Conservation (phyloP, 2,797 vertebrate species). For the Vultur gryphus region DNA sequence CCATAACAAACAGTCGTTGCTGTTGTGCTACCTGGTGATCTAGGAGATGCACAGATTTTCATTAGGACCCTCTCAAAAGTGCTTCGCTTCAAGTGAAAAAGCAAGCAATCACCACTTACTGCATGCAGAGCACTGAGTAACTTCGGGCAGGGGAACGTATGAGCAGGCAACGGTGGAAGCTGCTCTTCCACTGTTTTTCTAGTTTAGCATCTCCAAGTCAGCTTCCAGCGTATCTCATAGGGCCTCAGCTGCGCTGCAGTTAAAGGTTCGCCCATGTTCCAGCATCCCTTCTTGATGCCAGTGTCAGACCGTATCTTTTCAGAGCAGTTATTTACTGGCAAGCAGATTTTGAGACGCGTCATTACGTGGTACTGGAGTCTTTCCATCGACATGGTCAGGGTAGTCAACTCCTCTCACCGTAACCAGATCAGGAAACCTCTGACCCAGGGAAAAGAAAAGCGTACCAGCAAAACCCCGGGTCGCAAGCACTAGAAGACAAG, state of each 20-base stretch:
- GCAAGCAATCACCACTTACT: not conserved
- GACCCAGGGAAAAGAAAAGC: not conserved
- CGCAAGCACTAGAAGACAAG: not conserved
- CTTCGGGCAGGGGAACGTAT: not conserved
- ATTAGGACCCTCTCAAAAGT: not conserved
- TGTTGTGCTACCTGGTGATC: rapidly evolving
- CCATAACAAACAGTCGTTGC: not conserved
- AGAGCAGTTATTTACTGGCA: not conserved
- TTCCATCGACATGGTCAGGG: rapidly evolving
- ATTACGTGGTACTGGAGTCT: rapidly evolving
- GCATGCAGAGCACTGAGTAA: not conserved
- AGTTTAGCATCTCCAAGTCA: not conserved
- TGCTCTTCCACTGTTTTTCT: not conserved
- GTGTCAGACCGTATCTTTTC: rapidly evolving
- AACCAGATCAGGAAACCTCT: not conserved
- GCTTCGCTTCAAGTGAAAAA: not conserved
- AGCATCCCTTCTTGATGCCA: not conserved
- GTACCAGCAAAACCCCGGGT: rapidly evolving
- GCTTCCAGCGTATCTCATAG: not conserved
- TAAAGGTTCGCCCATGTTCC: not conserved
- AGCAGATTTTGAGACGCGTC: not conserved
- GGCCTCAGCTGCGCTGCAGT: not conserved
- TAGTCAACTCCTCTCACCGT: rapidly evolving
- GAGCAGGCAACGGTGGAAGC: not conserved
- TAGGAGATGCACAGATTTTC: rapidly evolving